Evolutionary conservation across 2,797 vertebrate species (phyloP).

Genomic region (Lacerta agilis): DNA sequence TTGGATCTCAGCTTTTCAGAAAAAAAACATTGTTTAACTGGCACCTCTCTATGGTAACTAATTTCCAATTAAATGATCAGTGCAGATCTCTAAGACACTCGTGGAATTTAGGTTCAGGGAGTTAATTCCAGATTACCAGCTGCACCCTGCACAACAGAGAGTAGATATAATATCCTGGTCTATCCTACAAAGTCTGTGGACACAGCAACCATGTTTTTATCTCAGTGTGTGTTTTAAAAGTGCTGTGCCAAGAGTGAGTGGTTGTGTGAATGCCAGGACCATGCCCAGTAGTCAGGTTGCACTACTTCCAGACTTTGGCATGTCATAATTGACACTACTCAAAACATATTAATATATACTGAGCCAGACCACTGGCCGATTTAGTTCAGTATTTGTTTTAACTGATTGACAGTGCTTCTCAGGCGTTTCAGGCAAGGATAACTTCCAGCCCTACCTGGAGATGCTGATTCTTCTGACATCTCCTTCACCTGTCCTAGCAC

Average conservation of each 20-base stretch:
- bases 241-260: not conserved
- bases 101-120: slow-evolving; percentile 58
- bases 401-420: too few species aligned
- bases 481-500: too few species aligned
- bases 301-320: not conserved
- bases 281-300: not conserved
- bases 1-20: slow-evolving; percentile 58
- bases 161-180: not conserved
- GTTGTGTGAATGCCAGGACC: not conserved
- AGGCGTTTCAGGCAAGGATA: too few species aligned
- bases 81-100: slow-evolving; percentile 49
- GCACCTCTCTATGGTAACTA: slow-evolving; percentile 51
- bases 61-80: slow-evolving; percentile 56
- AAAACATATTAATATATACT: too few species aligned
- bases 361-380: too few species aligned
- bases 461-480: too few species aligned
- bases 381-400: too few species aligned
- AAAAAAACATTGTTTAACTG: slow-evolving; percentile 56
- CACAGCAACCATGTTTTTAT: not conserved
- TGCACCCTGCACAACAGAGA: too few species aligned
- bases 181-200: not conserved
- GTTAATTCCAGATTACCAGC: not conserved
- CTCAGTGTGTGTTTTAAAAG: not conserved
- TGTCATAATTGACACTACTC: too few species aligned
- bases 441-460: too few species aligned